Evolutionary conservation across 2,888 invertebrate genomes (phyloP).

Genomic region (Macrosiphum euphorbiae): DNA sequence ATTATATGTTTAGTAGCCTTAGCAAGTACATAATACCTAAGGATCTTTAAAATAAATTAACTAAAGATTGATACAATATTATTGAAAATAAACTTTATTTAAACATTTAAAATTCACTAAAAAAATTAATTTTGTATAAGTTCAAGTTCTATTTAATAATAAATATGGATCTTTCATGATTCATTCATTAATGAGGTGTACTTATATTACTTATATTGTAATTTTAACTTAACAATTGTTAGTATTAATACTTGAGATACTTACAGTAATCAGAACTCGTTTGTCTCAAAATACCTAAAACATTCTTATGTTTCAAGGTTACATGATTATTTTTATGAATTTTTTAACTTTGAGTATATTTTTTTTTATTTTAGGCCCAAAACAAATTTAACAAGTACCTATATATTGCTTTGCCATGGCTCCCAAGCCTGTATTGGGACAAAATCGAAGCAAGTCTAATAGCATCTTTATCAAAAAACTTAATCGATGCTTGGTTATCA

Average conservation of each 20-base stretch:
- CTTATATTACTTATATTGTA: neutral
- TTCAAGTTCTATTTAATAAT: neutral
- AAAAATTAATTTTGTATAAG: neutral
- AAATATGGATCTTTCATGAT: neutral
- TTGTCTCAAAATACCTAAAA: neutral
- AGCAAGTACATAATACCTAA: neutral
- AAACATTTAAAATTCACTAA: neutral
- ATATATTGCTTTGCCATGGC: neutral
- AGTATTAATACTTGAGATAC: neutral
- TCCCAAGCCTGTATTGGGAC: neutral
- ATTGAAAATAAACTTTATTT: no score
- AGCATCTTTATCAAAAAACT: constrained; percentile 12
- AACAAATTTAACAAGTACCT: neutral
- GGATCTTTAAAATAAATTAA: neutral
- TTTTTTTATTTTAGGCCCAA: neutral
- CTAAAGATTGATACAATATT: no score
- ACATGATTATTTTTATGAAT: neutral
- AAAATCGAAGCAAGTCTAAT: neutral
- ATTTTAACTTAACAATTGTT: neutral
- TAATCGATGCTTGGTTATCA: neutral
- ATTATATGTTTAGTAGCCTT: neutral
- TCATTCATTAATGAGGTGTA: neutral
- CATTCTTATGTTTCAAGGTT: neutral
- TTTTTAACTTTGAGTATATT: neutral
- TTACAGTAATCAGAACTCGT: neutral